A percentile compares a stretch with the other conserved stretches of the same genome.
These are phyloP conservation scores for Bovichtus diacanthus DNA, from an alignment of 2,797 vertebrate species.

Conservation along the genomic window DNA sequence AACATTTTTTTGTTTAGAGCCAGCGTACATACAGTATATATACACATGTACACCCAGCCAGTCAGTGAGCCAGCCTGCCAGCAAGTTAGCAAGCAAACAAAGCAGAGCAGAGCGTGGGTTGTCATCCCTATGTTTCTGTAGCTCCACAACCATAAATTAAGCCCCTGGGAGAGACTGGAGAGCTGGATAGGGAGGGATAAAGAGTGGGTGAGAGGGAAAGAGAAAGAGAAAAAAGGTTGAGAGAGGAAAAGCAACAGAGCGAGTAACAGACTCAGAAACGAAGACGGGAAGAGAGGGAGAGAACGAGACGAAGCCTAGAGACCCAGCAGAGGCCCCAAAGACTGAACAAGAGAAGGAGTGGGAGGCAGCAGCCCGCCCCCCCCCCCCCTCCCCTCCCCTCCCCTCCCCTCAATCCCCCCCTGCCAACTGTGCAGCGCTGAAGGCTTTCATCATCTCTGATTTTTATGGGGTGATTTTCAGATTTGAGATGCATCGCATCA, in stretches of 20 bases:
- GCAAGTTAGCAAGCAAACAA: slow-evolving; percentile 69
- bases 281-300: slow-evolving; percentile 55
- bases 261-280: slow-evolving; percentile 50
- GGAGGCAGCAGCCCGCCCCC: slow-evolving; percentile 60
- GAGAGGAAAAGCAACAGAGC: slow-evolving; percentile 55
- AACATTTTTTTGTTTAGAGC: slow-evolving; percentile 35
- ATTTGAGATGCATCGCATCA: slow-evolving; percentile 62
- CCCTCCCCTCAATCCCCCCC: slow-evolving; percentile 46
- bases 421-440: slow-evolving; percentile 59
- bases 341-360: slow-evolving; percentile 73
- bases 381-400: slow-evolving; percentile 47
- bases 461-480: slow-evolving; percentile 61
- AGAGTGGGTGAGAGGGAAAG: slow-evolving; percentile 61
- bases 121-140: slow-evolving; percentile 75
- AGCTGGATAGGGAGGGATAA: slow-evolving; percentile 59
- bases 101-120: slow-evolving; percentile 75
- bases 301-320: slow-evolving; percentile 62
- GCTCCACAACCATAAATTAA: slow-evolving; percentile 82
- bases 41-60: slow-evolving; percentile 46
- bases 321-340: slow-evolving; percentile 65
- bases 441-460: slow-evolving; percentile 71
- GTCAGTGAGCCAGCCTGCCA: slow-evolving; percentile 49
- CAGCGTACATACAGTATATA: slow-evolving; percentile 29
- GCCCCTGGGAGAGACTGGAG: slow-evolving; percentile 72
- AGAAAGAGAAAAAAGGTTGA: slow-evolving; percentile 31